These are phyloP conservation scores for Umimayanthus chanpuru DNA, from an alignment of 92 coral and sea anemone species.

Conservation along the genomic window DNA sequence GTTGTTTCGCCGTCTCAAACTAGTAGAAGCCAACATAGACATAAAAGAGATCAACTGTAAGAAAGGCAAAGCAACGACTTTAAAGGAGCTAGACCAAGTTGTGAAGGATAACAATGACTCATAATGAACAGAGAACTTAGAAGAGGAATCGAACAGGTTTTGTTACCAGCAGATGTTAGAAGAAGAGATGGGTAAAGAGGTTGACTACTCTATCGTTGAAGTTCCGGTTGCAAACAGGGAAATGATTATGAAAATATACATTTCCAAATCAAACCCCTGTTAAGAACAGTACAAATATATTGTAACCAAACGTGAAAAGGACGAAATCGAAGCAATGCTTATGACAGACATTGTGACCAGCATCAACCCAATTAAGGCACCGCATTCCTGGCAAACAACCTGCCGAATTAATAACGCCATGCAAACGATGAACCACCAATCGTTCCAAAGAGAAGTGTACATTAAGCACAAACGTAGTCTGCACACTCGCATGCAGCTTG, in stretches of 20 bases:
- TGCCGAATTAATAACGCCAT: too few species aligned
- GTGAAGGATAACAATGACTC: constrained; percentile 29
- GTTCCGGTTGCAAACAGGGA: neutral
- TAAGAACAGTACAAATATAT: constrained; percentile 6
- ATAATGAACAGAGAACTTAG: too few species aligned
- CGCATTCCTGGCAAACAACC: too few species aligned
- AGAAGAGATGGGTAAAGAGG: constrained; percentile 31
- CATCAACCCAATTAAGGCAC: too few species aligned
- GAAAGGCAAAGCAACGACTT: constrained; percentile 26
- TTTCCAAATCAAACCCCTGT: constrained; percentile 7
- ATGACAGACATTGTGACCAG: too few species aligned
- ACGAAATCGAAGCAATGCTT: neutral
- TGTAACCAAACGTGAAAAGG: constrained; percentile 18
- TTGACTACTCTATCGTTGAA: constrained; percentile 22
- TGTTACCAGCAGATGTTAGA: neutral
- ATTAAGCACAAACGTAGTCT: too few species aligned
- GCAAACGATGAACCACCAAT: too few species aligned
- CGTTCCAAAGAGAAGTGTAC: too few species aligned
- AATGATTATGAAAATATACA: neutral
- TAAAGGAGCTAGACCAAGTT: constrained; percentile 4
- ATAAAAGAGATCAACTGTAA: neutral
- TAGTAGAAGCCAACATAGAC: neutral
- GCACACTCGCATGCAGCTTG: too few species aligned
- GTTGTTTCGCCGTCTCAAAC: neutral
- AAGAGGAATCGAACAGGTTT: neutral